phyloP scores from a whole-genome alignment of 2,888 invertebrate species.

The Cancer borealis region DNA sequence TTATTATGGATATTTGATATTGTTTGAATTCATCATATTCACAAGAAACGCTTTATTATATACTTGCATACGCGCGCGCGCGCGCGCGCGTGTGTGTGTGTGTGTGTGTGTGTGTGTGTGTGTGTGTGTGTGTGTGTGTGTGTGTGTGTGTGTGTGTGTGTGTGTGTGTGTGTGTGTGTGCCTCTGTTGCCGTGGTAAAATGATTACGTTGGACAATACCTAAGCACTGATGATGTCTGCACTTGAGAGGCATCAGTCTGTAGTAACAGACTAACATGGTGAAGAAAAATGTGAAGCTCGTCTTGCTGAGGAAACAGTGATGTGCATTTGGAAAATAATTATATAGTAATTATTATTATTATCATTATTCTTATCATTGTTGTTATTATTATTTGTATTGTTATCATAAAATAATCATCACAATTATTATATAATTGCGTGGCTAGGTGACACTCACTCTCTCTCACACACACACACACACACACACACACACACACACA shows the following conservation, averaged over 20 bases:
- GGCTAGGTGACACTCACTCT: not conserved
- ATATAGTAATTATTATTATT: not conserved
- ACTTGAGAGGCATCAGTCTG: constrained; percentile 20
- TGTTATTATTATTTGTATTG: too few species aligned
- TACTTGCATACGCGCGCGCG: too few species aligned
- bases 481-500: not conserved
- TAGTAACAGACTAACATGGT: not conserved
- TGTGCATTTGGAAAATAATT: not conserved
- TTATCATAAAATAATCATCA: too few species aligned
- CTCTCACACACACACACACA: not conserved
- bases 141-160: not conserved
- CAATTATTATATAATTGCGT: not conserved
- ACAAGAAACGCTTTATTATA: not conserved
- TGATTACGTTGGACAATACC: not conserved
- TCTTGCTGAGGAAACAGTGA: not conserved
- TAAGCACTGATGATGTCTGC: not conserved
- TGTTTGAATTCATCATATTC: not conserved
- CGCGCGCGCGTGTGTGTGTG: not conserved
- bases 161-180: not conserved
- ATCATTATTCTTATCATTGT: not conserved
- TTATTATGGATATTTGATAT: not conserved
- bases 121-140: not conserved
- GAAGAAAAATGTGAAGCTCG: not conserved
- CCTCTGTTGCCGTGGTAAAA: not conserved
- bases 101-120: not conserved